Evolutionary conservation across 2,888 invertebrate genomes (phyloP).

Genomic region (Ophion ventricosus): DNA sequence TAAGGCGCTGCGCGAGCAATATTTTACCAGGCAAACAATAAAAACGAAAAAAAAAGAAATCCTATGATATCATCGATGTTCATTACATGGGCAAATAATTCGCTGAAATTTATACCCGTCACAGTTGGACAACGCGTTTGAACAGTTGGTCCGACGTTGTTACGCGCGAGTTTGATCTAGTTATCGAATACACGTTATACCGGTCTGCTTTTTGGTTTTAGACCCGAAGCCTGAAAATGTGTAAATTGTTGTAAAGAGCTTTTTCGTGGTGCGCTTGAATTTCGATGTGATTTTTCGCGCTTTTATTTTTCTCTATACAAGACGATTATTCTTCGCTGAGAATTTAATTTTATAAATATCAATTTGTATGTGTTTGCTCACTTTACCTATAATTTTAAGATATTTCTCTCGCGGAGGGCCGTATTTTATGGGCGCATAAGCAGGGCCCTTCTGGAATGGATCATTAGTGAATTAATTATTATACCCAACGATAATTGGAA

Average conservation of each 20-base stretch:
- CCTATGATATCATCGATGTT: not conserved
- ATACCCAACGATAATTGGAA: no score
- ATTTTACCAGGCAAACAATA: constrained; percentile 58
- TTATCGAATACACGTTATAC: not conserved
- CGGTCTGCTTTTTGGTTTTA: not conserved
- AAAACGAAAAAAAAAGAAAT: constrained; percentile 30
- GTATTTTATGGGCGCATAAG: no score
- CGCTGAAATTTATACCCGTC: not conserved
- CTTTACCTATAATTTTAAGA: no score
- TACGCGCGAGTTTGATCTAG: not conserved
- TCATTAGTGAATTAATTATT: no score
- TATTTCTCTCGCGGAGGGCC: no score
- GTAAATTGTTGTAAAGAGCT: no score
- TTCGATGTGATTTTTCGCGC: not conserved
- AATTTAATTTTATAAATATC: no score
- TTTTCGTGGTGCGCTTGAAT: no score
- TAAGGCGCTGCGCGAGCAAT: constrained; percentile 40
- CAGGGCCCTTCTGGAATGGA: no score
- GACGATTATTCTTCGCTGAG: not conserved
- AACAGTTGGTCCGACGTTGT: constrained; percentile 25
- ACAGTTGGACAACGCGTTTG: constrained; percentile 15
- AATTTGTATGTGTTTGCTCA: no score
- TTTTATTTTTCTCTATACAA: not conserved
- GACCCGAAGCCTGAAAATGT: no score
- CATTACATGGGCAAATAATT: not conserved